phyloP scores from a whole-genome alignment of 2,113 vertebrate genomes.

The Neodon shergylaensis region DNA sequence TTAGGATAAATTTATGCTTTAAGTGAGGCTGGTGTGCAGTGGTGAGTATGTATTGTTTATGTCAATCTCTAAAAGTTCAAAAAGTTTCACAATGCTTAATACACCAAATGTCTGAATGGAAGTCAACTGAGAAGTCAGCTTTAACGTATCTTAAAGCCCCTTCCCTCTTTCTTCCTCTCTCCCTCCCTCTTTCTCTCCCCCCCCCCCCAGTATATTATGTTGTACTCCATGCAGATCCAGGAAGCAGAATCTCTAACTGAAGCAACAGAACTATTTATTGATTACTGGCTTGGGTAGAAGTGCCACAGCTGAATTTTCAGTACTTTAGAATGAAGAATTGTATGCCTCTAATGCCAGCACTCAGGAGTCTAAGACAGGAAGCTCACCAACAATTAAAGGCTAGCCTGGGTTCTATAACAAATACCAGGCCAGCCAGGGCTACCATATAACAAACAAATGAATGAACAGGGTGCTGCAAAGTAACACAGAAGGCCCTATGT shows the following conservation, averaged over 20 bases:
- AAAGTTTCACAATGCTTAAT: background rate
- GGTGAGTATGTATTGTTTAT: background rate
- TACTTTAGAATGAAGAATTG: background rate
- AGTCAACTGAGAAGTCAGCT: background rate
- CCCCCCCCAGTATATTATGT: background rate
- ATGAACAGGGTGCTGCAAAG: background rate
- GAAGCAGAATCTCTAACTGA: background rate
- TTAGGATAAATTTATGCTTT: background rate
- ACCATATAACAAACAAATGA: background rate
- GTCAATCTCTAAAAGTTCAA: background rate
- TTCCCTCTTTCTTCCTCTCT: no score
- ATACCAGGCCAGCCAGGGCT: background rate
- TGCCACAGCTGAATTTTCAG: background rate
- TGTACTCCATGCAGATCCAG: background rate
- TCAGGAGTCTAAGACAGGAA: background rate
- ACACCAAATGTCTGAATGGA: conserved; percentile 3
- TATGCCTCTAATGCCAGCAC: background rate
- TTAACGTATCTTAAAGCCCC: background rate
- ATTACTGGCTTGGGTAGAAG: background rate
- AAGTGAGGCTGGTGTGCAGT: background rate
- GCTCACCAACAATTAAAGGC: background rate
- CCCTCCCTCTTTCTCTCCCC: no score
- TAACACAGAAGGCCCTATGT: background rate
- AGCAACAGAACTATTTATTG: background rate
- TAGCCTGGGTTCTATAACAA: background rate